phyloP scores from a whole-genome alignment of 2,797 vertebrate species.

The Miichthys miiuy region DNA sequence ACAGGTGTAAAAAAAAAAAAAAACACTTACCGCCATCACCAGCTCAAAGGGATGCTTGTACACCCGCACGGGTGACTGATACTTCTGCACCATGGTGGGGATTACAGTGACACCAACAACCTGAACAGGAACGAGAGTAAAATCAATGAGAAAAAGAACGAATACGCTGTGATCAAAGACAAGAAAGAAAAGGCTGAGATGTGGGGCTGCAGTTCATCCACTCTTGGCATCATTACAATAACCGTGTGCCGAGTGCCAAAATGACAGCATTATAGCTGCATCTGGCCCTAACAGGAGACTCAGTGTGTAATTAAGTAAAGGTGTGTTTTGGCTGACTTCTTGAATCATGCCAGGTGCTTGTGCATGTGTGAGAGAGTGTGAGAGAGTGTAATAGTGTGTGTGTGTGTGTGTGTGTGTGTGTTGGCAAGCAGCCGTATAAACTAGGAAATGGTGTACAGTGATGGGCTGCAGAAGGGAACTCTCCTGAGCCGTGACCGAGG shows the following conservation, averaged over 20 bases:
- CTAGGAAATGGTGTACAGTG: constrained; percentile 21
- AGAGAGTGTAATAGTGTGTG: background rate
- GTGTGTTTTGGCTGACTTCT: constrained; percentile 46
- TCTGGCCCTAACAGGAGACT: constrained; percentile 23
- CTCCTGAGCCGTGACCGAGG: constrained; percentile 34
- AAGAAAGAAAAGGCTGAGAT: constrained; percentile 14
- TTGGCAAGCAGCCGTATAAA: constrained; percentile 27
- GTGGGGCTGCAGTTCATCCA: constrained; percentile 18
- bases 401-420: background rate
- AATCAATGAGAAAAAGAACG: background rate
- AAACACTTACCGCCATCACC: constrained; percentile 97
- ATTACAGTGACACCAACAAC: constrained; percentile 64
- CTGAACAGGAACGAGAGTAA: constrained; percentile 57
- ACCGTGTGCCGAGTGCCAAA: constrained; percentile 8
- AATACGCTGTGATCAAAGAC: background rate
- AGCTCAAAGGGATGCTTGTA: constrained; percentile 98
- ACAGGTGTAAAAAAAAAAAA: constrained; percentile 25
- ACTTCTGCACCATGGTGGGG: constrained; percentile 95
- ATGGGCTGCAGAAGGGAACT: constrained; percentile 49
- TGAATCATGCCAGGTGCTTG: constrained; percentile 30
- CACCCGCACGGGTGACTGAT: constrained; percentile 96
- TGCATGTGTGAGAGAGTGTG: background rate
- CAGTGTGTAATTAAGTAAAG: constrained; percentile 42
- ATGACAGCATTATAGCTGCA: constrained; percentile 31
- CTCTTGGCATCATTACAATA: constrained; percentile 8